These are phyloP conservation scores for Baccha elongata DNA, from an alignment of 2,888 invertebrate species.

Conservation along the genomic window DNA sequence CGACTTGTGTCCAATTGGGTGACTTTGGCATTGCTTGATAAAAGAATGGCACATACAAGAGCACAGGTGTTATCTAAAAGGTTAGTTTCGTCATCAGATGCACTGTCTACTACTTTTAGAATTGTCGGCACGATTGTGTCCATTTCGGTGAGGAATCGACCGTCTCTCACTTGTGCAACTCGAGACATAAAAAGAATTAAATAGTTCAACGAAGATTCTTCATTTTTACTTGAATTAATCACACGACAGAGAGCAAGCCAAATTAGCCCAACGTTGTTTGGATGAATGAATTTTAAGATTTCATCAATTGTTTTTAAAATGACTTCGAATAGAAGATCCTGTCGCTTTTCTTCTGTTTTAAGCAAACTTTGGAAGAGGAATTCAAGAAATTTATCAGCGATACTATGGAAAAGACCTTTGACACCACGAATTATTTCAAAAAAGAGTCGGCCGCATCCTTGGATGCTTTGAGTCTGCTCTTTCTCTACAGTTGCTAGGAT, in stretches of 20 bases:
- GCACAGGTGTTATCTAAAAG: slow-evolving; percentile 80
- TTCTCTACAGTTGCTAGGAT: slow-evolving; percentile 87
- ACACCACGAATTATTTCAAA: slow-evolving; percentile 95
- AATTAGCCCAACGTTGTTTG: slow-evolving; percentile 86
- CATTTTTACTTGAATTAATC: neutral
- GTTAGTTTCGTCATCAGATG: slow-evolving; percentile 5
- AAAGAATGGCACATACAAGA: slow-evolving; percentile 85
- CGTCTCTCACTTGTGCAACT: slow-evolving; percentile 86
- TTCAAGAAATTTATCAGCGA: slow-evolving; percentile 88
- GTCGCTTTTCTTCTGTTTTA: slow-evolving; percentile 80
- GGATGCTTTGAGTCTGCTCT: slow-evolving; percentile 88
- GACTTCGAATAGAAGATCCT: slow-evolving; percentile 84
- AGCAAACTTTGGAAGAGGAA: slow-evolving; percentile 86
- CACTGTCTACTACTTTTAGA: slow-evolving; percentile 76
- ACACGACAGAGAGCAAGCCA: slow-evolving; percentile 84
- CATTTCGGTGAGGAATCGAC: slow-evolving; percentile 86
- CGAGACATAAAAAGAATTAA: slow-evolving; percentile 85
- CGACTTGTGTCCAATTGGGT: slow-evolving; percentile 89
- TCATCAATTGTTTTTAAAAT: slow-evolving; percentile 86
- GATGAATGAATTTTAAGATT: slow-evolving; percentile 85
- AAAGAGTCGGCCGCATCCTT: slow-evolving; percentile 92
- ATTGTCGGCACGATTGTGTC: slow-evolving; percentile 85
- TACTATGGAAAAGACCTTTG: slow-evolving; percentile 92
- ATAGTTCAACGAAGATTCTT: slow-evolving; percentile 78
- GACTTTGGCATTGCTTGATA: slow-evolving; percentile 86